Evolutionary conservation across 2,113 vertebrate species (phyloP).

Genomic region (Polypterus bichir): DNA sequence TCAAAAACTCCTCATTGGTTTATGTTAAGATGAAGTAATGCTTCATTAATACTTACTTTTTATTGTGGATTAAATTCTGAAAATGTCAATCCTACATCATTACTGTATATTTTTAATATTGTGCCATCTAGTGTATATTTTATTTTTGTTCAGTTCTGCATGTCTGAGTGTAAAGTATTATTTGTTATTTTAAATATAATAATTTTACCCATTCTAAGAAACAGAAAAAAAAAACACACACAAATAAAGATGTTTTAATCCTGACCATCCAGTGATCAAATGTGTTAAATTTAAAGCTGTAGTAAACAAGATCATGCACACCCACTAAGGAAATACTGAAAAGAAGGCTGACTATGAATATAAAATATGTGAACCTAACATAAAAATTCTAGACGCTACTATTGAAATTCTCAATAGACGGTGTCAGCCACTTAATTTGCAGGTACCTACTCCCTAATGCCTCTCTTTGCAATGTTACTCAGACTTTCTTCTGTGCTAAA

Average conservation of each 20-base stretch:
- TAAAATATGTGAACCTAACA: slow-evolving; percentile 79
- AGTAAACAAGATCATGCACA: slow-evolving; percentile 68
- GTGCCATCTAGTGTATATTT: too few species aligned
- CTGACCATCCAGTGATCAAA: slow-evolving; percentile 59
- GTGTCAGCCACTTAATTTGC: slow-evolving; percentile 81
- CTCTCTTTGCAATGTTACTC: slow-evolving; percentile 86
- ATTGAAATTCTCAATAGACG: slow-evolving; percentile 79
- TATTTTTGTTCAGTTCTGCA: too few species aligned
- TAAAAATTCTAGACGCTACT: slow-evolving; percentile 76
- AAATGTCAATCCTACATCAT: too few species aligned
- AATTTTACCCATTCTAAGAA: too few species aligned
- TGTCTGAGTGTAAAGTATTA: too few species aligned
- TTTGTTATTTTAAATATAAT: too few species aligned
- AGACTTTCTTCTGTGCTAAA: slow-evolving; percentile 97
- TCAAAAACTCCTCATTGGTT: too few species aligned
- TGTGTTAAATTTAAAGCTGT: slow-evolving; percentile 53
- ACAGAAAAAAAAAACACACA: neutral
- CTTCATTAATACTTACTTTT: too few species aligned
- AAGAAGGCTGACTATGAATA: slow-evolving; percentile 69
- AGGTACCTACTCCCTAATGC: slow-evolving; percentile 83
- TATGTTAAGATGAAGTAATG: too few species aligned
- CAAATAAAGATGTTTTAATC: slow-evolving; percentile 42
- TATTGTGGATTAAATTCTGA: too few species aligned
- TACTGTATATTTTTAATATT: too few species aligned
- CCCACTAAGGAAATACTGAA: slow-evolving; percentile 67